These are phyloP conservation scores for Sternotherus odoratus DNA, from an alignment of 2,797 vertebrate species.

Conservation along the genomic window DNA sequence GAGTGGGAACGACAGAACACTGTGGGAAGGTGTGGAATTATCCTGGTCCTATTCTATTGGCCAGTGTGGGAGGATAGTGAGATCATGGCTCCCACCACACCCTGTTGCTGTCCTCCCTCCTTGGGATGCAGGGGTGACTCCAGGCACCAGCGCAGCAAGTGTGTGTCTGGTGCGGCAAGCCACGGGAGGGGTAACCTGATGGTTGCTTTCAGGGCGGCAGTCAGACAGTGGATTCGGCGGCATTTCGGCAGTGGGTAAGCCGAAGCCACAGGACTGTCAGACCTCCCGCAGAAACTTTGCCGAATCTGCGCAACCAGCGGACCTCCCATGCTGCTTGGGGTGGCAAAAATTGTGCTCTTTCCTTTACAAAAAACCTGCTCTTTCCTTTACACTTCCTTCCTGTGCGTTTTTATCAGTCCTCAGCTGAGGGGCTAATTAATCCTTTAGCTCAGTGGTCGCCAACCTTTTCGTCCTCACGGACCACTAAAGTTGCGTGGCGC, in stretches of 20 bases:
- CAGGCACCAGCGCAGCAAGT: too few relatives aligned
- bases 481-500: too few relatives aligned
- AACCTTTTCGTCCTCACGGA: too few relatives aligned
- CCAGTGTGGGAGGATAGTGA: neutral
- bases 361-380: neutral
- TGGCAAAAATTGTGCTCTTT: neutral
- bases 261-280: too few relatives aligned
- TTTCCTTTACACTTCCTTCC: neutral
- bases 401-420: neutral
- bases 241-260: too few relatives aligned
- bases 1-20: fast-evolving
- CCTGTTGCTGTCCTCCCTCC: neutral
- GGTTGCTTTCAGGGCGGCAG: too few relatives aligned
- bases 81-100: fast-evolving
- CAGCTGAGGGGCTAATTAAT: neutral
- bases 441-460: neutral
- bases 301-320: too few relatives aligned
- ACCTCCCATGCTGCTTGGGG: too few relatives aligned
- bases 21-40: neutral
- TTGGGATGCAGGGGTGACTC: neutral
- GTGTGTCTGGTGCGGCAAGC: too few relatives aligned
- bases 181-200: too few relatives aligned
- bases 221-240: too few relatives aligned
- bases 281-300: too few relatives aligned
- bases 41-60: neutral